Base-by-base conservation (phyloP, 1,140 invertebrate genomes). In the Drosophila serrata region DNA sequence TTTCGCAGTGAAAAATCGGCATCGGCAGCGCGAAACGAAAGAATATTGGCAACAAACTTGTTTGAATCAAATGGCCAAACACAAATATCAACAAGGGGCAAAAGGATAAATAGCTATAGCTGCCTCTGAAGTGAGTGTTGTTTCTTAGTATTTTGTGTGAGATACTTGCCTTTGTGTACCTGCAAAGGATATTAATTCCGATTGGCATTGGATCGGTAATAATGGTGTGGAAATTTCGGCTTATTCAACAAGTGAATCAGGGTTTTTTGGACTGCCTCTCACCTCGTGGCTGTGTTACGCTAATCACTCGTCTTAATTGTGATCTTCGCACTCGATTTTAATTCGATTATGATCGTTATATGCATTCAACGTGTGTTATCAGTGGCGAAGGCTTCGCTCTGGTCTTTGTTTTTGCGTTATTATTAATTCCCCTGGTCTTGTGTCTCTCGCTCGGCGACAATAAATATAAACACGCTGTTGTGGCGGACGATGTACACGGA, bases 31-130 rank as follows among this genome's bases (percentile, higher is more conserved):
- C 51, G 55, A 69, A 88, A 76, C 75, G 51, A 88, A 79, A 80
- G 75, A 87, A 86, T 70, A 72, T 82, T 82, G 81, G 51, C 82
- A 82, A 86, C 75, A 88, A 88, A 88, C 75, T 88, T 67, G 82
- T 76, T 86, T 63, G 57, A 60, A 46, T 49, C 56, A 68, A 77
- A 77, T 68, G 57, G 48, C 43, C 45, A 67, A 74, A 75, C 24
- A 56, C 37, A 58, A 64, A 76, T 49, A 81, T 51, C 61, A 22
- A 43, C 43, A 59, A 62, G 37, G 51, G 79, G 51, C 69, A 56
- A 37, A 79, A 67, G 76, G 59, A 72, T 72, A 72, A 72, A 75
- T 42, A n/a, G n/a, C 43, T 29, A 49, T 9, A 49, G 15, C 22
- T 51, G 57, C 31, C 51, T 42, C 22, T 42, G 42, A 57, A 84